A percentile compares a stretch with the other conserved stretches of the same genome.
Conservation (phyloP, 2,888 invertebrate species). For the Glomeris marginata region DNA sequence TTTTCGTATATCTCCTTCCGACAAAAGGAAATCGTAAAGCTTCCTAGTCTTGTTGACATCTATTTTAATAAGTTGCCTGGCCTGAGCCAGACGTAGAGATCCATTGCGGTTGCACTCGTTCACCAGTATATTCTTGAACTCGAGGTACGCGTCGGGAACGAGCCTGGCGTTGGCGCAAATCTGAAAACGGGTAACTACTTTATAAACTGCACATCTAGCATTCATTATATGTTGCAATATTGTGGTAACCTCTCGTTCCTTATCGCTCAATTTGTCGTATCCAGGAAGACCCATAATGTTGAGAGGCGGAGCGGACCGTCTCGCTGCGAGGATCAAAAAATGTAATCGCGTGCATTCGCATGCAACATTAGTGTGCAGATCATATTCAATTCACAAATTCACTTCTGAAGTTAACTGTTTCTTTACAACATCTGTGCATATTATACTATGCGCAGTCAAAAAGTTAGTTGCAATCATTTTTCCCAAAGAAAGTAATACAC, state of each 20-base stretch:
- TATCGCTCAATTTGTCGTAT: conserved; percentile 50
- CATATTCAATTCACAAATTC: no score
- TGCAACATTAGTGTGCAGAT: no score
- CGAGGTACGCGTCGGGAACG: conserved; percentile 58
- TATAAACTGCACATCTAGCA: not conserved
- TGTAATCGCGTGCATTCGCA: no score
- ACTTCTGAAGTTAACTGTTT: no score
- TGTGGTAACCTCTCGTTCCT: conserved; percentile 43
- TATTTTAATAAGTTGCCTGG: conserved; percentile 69
- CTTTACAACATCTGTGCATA: no score
- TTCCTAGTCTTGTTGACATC: conserved; percentile 81
- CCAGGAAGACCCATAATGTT: conserved; percentile 60
- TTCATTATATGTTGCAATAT: not conserved
- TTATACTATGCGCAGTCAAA: no score
- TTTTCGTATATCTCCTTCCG: conserved; percentile 38
- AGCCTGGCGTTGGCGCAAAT: conserved; percentile 61
- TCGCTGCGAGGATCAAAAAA: conserved; percentile 19
- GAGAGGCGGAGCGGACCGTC: conserved; percentile 36
- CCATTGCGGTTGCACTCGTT: conserved; percentile 60
- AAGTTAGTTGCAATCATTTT: no score
- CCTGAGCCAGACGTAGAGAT: conserved; percentile 56
- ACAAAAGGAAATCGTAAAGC: conserved; percentile 59
- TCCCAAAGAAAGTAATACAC: no score
- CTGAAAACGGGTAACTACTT: conserved; percentile 16
- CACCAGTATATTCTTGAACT: conserved; percentile 57